Base-by-base conservation (phyloP, 64 coral and sea anemone species). In the Stylophora pistillata region DNA sequence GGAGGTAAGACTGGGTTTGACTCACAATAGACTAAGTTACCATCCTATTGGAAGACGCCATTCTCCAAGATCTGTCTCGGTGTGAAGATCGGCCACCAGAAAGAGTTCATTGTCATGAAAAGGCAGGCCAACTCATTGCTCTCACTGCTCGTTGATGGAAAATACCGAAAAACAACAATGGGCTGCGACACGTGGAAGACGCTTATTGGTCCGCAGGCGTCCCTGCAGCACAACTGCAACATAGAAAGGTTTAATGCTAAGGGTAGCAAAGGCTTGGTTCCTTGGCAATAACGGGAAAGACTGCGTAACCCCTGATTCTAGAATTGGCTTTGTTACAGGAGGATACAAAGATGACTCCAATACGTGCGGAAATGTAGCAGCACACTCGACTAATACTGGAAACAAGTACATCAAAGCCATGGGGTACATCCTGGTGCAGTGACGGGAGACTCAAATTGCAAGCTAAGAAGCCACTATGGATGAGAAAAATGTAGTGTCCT, bases 161-260 rank as follows among this genome's bases (percentile, higher is more conserved):
- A 74, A 47, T 74, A 74, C 16, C 72, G 72, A 17, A 15, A 4
- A 2, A 74, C 34, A 4, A 47, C 72, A 74, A 2, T 74, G 16
- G n/a, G n/a, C n/a, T n/a, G n/a, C n/a, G n/a, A n/a, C n/a, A n/a
- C n/a, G n/a, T n/a, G n/a, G n/a, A n/a, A n/a, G 72, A 13, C 15
- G 31, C 72, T 74, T 13, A 74, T 74, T 37, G 72, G 72, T 17
- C 41, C 72, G 72, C n/a, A n/a, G n/a, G n/a, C n/a, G n/a, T n/a
- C n/a, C n/a, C n/a, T n/a, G n/a, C n/a, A n/a, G n/a, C n/a, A n/a
- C n/a, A n/a, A n/a, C n/a, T n/a, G n/a, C 16, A n/a, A n/a, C n/a
- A n/a, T n/a, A n/a, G n/a, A n/a, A n/a, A n/a, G n/a, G n/a, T 74
- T 74, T 6, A 74, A 74, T 74, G 1, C 7, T 14, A 31, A 15